Conservation (phyloP, 1,140 invertebrate species). For the Geopemphigus sp. region DNA sequence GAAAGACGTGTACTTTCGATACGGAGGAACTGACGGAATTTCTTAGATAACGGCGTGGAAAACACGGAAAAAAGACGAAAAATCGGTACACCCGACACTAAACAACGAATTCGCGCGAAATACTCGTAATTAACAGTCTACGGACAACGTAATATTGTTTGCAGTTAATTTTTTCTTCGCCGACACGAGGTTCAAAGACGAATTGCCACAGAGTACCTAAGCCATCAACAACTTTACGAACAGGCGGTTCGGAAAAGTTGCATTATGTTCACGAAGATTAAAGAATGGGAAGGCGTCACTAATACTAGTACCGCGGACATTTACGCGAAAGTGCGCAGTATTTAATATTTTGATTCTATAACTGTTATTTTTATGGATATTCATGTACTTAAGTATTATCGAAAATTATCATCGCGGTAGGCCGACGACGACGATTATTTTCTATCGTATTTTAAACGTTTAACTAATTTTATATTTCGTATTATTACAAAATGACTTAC, state of each 20-base stretch:
- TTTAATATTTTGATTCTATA: not conserved
- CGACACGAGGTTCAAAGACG: constrained; percentile 69
- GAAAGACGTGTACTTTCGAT: constrained; percentile 73
- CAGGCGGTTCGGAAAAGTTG: constrained; percentile 73
- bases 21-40: constrained; percentile 71
- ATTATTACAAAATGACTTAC: no score
- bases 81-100: constrained; percentile 61
- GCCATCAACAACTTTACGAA: constrained; percentile 82
- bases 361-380: not conserved
- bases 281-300: constrained; percentile 56
- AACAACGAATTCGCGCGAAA: not conserved
- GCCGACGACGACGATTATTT: no score
- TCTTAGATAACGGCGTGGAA: constrained; percentile 75
- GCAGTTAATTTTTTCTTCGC: constrained; percentile 63
- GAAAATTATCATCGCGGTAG: no score
- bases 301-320: constrained; percentile 51
- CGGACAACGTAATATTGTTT: not conserved
- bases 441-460: no score
- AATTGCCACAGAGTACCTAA: constrained; percentile 73
- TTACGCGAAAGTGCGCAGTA: constrained; percentile 52
- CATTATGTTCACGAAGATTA: constrained; percentile 69
- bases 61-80: constrained; percentile 70
- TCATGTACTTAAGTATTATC: no score
- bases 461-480: no score
- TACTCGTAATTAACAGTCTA: not conserved